phyloP scores from a whole-genome alignment of 2,888 invertebrate genomes.

The Trichogramma evanescens region DNA sequence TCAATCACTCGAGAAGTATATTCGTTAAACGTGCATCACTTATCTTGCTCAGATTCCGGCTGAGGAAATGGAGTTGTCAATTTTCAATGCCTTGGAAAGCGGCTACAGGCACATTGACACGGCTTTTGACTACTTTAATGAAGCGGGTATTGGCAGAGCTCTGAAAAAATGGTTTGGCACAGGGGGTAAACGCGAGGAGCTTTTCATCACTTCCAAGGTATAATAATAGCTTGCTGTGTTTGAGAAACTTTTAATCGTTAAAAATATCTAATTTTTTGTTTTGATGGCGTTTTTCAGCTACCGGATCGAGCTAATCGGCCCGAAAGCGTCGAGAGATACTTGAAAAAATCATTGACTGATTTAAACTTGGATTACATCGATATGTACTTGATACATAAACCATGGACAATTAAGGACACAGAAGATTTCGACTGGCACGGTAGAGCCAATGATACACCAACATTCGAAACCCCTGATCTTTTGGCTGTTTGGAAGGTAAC shows the following conservation, averaged over 20 bases:
- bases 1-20: too few relatives aligned
- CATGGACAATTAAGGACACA: slow-evolving; percentile 57
- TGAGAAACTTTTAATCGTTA: too few relatives aligned
- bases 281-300: slow-evolving; percentile 49
- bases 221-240: not conserved
- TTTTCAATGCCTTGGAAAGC: slow-evolving; percentile 55
- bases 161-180: slow-evolving; percentile 59
- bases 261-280: too few relatives aligned
- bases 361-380: slow-evolving; percentile 67
- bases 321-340: slow-evolving; percentile 58
- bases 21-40: too few relatives aligned
- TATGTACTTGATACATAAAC: slow-evolving; percentile 70
- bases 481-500: slow-evolving; percentile 64
- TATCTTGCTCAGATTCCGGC: not conserved
- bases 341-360: slow-evolving; percentile 57
- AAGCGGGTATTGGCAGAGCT: slow-evolving; percentile 65
- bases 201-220: slow-evolving; percentile 76
- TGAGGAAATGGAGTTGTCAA: slow-evolving; percentile 35
- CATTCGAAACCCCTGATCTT: slow-evolving; percentile 59
- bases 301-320: slow-evolving; percentile 63
- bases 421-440: slow-evolving; percentile 51
- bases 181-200: slow-evolving; percentile 60
- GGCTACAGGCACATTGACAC: slow-evolving; percentile 75
- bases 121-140: slow-evolving; percentile 72
- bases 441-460: slow-evolving; percentile 55